Evolutionary conservation across 1,140 invertebrate genomes (phyloP), one percentile per base, ranked within the genome.

Genomic region (Centruroides sculpturatus): DNA sequence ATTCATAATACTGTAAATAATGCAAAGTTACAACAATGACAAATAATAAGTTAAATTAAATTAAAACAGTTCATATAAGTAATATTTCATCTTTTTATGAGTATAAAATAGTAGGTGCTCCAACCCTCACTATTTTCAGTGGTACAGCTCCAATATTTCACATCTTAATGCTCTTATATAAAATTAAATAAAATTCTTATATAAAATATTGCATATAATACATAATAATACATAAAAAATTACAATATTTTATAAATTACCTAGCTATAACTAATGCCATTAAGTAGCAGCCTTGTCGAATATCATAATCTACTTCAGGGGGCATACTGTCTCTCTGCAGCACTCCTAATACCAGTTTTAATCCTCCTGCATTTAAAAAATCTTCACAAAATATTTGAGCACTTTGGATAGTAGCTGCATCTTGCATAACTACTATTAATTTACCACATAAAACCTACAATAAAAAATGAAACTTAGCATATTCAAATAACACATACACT

Each of bases 251-350:
- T 5, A 51, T 51, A 11, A 41, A 6, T 63, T 62, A 77, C 72
- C 73, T 73, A 36, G 76, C 70, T 55, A 79, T 70, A 64, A 78
- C 76, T 9, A 79, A 67, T 61, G 75, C 74, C 36, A 78, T 76
- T 49, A 76, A 72, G 66, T 78, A 79, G 56, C 77, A 76, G 34
- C 72, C 76, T 61, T 79, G 78, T 52, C 76, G 68, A 47, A 75
- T 75, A 49, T 75, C 71, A 67, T 78, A 78, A 60, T 78, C 75
- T 35, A 76, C 72, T 47, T 79, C 78, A 50, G 69, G 63, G 35
- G 72, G 70, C 9, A 79, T 67, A 11, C 74, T 69, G 56, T 79
- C 76, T 35, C 74, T 73, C 63, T 78, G 77, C 46, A 79, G 66
- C 11, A 79, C 71, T 57, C 71, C 71, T 11, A 78, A 69, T 23